These are phyloP conservation scores for Dendrolimus punctatus DNA, from an alignment of 1,140 invertebrate species.

Conservation along the genomic window DNA sequence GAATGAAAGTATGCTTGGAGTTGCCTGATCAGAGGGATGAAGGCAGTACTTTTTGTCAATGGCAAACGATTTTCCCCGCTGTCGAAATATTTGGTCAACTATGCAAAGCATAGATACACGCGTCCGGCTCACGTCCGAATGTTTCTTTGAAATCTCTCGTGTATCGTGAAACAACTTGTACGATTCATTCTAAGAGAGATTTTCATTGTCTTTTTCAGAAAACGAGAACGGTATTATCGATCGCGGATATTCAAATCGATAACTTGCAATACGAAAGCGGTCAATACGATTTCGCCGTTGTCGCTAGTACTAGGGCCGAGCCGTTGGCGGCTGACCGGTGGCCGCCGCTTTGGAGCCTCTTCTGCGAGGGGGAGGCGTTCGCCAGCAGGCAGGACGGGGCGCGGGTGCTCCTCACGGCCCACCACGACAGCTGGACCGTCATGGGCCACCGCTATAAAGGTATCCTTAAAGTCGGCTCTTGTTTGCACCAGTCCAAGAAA, in stretches of 20 bases:
- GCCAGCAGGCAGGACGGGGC: constrained; percentile 13
- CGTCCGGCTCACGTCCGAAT: too few relatives aligned
- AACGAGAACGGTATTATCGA: constrained; percentile 23
- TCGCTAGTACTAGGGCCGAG: constrained; percentile 32
- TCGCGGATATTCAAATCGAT: constrained; percentile 45
- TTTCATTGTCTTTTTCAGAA: constrained; percentile 34
- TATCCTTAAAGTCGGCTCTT: constrained; percentile 5
- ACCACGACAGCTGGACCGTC: constrained; percentile 32
- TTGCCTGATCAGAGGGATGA: too few relatives aligned
- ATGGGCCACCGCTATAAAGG: constrained; percentile 16
- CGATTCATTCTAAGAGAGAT: too few relatives aligned
- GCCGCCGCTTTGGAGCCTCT: constrained; percentile 44
- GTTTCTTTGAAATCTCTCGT: too few relatives aligned
- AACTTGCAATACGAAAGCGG: constrained; percentile 45
- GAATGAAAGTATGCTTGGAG: too few relatives aligned
- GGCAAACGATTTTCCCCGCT: too few relatives aligned
- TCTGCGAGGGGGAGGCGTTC: constrained; percentile 16
- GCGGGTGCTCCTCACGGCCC: constrained; percentile 16
- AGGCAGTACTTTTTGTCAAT: too few relatives aligned
- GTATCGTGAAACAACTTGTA: too few relatives aligned
- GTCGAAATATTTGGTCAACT: too few relatives aligned
- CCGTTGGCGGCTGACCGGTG: constrained; percentile 14
- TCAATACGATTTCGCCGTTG: constrained; percentile 49
- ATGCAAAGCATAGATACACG: too few relatives aligned
- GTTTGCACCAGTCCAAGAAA: too few relatives aligned